Base-by-base conservation (phyloP, 2,797 vertebrate species). In the Fundulus diaphanus region DNA sequence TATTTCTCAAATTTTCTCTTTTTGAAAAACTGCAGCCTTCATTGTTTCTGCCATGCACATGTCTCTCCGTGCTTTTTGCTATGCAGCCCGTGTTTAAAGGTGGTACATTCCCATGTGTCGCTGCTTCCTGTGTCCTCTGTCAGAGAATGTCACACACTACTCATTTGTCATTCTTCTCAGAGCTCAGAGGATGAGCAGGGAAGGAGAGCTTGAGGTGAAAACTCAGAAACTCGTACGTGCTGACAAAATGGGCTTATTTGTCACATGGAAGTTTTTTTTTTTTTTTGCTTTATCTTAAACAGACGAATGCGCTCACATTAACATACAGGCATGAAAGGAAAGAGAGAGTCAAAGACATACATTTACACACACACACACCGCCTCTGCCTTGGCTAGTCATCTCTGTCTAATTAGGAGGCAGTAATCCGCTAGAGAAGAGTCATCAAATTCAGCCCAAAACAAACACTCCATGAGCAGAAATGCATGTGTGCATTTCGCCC, bases 331-430 rank as follows among this genome's bases (percentile, higher is more conserved):
- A 70, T 31, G 72, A 37, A 72, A 40, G 29, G n/a, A n/a, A 52
- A 65, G 52, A 52, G 63, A 69, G 70, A 81, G 70, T 79, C 81
- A 82, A 66, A 82, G 27, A 79, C 73, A 74, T 68, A 80, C 73
- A 82, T 77, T 83, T 40, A n/a, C 51, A 77, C 31, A 78, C 67
- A 76, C 52, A 69, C 68, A 74, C 44, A 73, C 72, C 46, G 87
- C 88, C 91, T 91, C 92, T 90, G 91, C 88, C 90, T 92, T 90
- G 90, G 90, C 90, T 90, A 91, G 91, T 93, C 92, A 90, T 92
- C 92, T 93, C 76, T 88, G 90, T 90, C 92, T 94, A 94, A 95
- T 95, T 94, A 94, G 92, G 88, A 94, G 92, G 88, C 90, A 94
- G 91, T 94, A 93, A 95, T 93, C 90, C 89, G 82, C 85, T 87